A percentile compares a stretch with the other conserved stretches of the same genome.
phyloP scores from a whole-genome alignment of 2,888 invertebrate species.

The Leptopilina drosophilae region DNA sequence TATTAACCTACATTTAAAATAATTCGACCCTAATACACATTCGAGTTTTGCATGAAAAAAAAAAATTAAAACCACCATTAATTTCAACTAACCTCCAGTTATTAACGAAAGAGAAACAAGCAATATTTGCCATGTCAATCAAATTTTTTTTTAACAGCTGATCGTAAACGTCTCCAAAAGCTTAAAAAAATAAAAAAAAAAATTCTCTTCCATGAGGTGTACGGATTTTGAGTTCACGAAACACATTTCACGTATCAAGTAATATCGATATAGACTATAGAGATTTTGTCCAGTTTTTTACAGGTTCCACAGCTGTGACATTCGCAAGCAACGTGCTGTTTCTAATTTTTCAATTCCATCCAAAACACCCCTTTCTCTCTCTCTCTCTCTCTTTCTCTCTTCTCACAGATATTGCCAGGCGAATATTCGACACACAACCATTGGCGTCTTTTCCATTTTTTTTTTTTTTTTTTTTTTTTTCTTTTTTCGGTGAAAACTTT shows the following conservation, averaged over 20 bases:
- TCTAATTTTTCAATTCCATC: slow-evolving; percentile 32
- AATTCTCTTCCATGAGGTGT: background rate
- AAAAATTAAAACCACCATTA: too few relatives aligned
- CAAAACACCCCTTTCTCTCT: too few relatives aligned
- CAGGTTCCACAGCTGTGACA: slow-evolving; percentile 38
- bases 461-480: slow-evolving; percentile 11
- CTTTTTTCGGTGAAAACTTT: slow-evolving; percentile 11
- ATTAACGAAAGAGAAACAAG: too few relatives aligned
- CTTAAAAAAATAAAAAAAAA: background rate
- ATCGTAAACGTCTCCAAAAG: slow-evolving; percentile 2
- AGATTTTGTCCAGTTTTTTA: slow-evolving; percentile 29
- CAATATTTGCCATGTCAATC: slow-evolving; percentile 12
- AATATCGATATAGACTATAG: slow-evolving; percentile 1
- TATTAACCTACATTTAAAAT: too few relatives aligned
- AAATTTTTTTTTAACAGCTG: slow-evolving; percentile 9
- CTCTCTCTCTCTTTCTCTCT: too few relatives aligned
- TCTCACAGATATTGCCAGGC: slow-evolving; percentile 29
- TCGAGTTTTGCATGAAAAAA: too few relatives aligned
- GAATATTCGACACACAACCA: slow-evolving; percentile 24
- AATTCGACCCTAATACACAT: too few relatives aligned
- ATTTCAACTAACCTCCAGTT: too few relatives aligned
- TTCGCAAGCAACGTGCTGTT: slow-evolving; percentile 38
- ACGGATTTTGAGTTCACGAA: slow-evolving; percentile 1
- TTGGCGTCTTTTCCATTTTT: slow-evolving; percentile 35
- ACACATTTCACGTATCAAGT: slow-evolving; percentile 32